These are phyloP conservation scores for Protophormia terraenovae DNA, from an alignment of 2,888 invertebrate species.

Conservation along the genomic window DNA sequence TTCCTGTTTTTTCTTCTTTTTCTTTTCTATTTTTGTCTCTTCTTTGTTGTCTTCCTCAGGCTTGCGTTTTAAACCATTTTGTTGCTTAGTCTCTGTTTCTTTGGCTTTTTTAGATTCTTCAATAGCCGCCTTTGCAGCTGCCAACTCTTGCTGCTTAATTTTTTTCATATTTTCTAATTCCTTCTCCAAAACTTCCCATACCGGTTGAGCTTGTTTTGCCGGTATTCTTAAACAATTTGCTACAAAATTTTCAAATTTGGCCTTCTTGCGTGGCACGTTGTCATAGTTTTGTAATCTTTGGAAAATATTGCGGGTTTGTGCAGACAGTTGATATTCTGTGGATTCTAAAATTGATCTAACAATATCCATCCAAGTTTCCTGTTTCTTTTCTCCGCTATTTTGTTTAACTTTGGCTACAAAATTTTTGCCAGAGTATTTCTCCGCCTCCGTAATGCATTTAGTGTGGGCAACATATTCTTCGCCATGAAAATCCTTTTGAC, in stretches of 20 bases:
- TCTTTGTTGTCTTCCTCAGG: slow-evolving; percentile 48
- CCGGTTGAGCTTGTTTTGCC: slow-evolving; percentile 86
- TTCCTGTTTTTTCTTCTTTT: slow-evolving; percentile 35
- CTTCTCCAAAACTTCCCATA: slow-evolving; percentile 84
- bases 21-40: slow-evolving; percentile 19
- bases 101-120: slow-evolving; percentile 46
- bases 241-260: slow-evolving; percentile 91
- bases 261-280: slow-evolving; percentile 93
- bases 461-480: slow-evolving; percentile 89
- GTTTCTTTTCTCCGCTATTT: slow-evolving; percentile 93
- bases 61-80: slow-evolving; percentile 81
- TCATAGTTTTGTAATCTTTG: slow-evolving; percentile 86
- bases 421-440: slow-evolving; percentile 93
- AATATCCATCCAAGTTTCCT: slow-evolving; percentile 87
- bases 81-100: neutral
- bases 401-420: slow-evolving; percentile 86
- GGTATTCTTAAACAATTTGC: slow-evolving; percentile 85
- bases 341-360: slow-evolving; percentile 77
- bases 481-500: slow-evolving; percentile 92
- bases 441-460: slow-evolving; percentile 93
- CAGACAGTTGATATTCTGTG: slow-evolving; percentile 76
- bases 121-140: slow-evolving; percentile 68
- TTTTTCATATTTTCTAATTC: slow-evolving; percentile 81
- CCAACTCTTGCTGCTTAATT: slow-evolving; percentile 71
- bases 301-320: slow-evolving; percentile 84